Conservation (phyloP, 2,113 vertebrate species). For the Indicator maculatus region DNA sequence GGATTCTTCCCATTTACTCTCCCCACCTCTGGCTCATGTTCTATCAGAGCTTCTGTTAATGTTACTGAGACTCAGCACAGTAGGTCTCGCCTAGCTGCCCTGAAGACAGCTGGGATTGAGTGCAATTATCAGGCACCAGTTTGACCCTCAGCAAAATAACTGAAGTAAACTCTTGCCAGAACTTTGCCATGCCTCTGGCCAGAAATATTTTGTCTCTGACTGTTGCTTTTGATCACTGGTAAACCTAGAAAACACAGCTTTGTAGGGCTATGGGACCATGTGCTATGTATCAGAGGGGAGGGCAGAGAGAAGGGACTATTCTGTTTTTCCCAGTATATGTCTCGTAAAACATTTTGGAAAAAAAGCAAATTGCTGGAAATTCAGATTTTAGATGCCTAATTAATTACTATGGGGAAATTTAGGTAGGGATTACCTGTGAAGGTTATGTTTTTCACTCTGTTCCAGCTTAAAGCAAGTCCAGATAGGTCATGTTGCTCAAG, state of each 20-base stretch:
- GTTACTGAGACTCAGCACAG: not conserved
- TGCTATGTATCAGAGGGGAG: no score
- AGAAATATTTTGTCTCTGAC: not conserved
- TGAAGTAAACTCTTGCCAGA: not conserved
- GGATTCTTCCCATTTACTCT: not conserved
- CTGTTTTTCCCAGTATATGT: not conserved
- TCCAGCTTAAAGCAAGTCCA: not conserved
- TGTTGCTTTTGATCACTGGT: not conserved
- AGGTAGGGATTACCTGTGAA: not conserved
- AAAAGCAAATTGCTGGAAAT: not conserved
- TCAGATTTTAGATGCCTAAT: not conserved
- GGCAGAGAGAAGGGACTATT: not conserved
- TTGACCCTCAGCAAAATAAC: not conserved
- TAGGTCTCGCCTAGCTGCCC: not conserved
- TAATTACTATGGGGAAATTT: not conserved
- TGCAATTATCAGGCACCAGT: not conserved
- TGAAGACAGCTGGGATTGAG: not conserved
- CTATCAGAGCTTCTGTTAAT: not conserved
- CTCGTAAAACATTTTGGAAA: not conserved
- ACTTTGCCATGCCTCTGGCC: not conserved
- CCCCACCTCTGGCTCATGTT: not conserved
- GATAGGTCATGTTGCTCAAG: not conserved
- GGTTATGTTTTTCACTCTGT: accelerated
- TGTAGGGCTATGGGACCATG: not conserved
- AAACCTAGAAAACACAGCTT: not conserved